These are phyloP conservation scores for Sebastes alutus DNA, from an alignment of 2,797 vertebrate genomes.

Conservation along the genomic window DNA sequence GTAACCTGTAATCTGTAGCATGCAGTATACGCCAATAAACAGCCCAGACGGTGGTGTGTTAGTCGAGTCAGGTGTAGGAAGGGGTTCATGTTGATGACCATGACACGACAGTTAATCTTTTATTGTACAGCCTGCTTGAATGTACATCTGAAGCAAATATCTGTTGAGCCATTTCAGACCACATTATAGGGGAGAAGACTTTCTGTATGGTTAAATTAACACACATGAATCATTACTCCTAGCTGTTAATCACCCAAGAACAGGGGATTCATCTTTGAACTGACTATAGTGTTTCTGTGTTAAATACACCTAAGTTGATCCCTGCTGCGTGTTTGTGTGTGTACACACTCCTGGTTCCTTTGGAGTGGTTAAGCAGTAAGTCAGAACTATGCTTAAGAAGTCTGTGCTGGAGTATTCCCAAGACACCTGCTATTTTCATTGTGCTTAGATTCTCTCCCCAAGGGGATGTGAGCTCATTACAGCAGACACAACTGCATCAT, in stretches of 20 bases:
- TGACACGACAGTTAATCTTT: neutral
- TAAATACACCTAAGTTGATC: conserved; percentile 9
- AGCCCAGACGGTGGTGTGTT: neutral
- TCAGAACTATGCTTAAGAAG: conserved; percentile 59
- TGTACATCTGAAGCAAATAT: neutral
- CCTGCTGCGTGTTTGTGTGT: conserved; percentile 23
- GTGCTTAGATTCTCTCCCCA: conserved; percentile 48
- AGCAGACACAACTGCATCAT: conserved; percentile 67
- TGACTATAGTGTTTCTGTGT: neutral
- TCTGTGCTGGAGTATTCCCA: conserved; percentile 65
- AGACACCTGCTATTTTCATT: conserved; percentile 75
- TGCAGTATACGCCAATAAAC: neutral
- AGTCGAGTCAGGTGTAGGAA: neutral
- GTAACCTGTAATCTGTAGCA: neutral
- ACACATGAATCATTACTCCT: neutral
- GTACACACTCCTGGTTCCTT: conserved; percentile 25
- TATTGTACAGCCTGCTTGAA: neutral
- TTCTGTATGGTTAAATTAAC: neutral
- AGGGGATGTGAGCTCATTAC: conserved; percentile 72
- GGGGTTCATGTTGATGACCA: neutral
- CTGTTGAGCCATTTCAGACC: neutral
- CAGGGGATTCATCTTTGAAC: neutral
- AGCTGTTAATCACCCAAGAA: neutral
- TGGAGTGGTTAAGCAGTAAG: conserved; percentile 56
- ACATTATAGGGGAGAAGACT: neutral